Base-by-base conservation (phyloP, 2,113 vertebrate genomes). In the Lamprologus sp. region DNA sequence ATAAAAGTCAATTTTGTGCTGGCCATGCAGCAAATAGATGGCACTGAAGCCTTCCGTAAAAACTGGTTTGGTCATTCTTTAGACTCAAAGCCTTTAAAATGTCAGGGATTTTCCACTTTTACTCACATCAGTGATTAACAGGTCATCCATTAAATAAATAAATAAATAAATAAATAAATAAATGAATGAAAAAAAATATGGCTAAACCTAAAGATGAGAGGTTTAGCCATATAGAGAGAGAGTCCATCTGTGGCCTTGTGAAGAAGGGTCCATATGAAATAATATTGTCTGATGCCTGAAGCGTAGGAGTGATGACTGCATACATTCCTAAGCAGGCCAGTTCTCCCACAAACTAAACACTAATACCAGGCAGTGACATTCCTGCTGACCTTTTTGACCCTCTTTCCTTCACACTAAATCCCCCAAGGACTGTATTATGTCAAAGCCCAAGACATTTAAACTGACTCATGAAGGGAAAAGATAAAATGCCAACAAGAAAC, bases 321-420 rank as follows among this genome's bases (percentile, higher is more conserved):
- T 80, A 90, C 90, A 94, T 93, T 95, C 91, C 93, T 88, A 55
- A 90, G 90, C 65, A 73, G 90, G 80, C 92, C 91, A 79, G 33
- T 26, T 56, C 86, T 58, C 79, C 85, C 42, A 5, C 60, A 89
- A 89, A 54, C 58, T 55, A 84, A 75, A 90, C 77, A 84, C 68
- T 13, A 7, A 79, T 54, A 91, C 90, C 95, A 95, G 94, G 94
- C 91, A 95, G 95, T 7, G 63, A 84, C 92, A 90, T 88, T 94
- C 80, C 95, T 49, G 4, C 42, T 31, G 87, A 92, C 95, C 91
- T 87, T 13, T 85, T 53, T 21, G 88, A 94, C 93, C 87, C 40
- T 15, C 23, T 63, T 45, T 86, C 86, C 86, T 88, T 83, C 58
- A 31, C 54, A 84, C 14, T 33, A 89, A 85, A 92, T 79, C 83